Percentiles rank a stretch among this genome's conserved stretches.
phyloP scores from a whole-genome alignment of 1,140 invertebrate genomes.

The Tribolium castaneum region DNA sequence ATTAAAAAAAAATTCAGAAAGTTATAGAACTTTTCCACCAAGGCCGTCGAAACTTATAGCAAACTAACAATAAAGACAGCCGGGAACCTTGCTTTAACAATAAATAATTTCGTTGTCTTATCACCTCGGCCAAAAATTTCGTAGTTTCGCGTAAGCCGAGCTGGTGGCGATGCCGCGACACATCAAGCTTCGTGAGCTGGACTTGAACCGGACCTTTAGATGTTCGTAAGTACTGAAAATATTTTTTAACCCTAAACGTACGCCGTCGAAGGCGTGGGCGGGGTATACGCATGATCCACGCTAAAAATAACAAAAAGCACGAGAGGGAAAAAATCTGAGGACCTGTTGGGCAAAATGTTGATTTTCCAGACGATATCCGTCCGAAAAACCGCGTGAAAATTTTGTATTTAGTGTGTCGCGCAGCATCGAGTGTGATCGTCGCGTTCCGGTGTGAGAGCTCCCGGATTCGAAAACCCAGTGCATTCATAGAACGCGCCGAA shows the following conservation, averaged over 20 bases:
- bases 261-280: not conserved
- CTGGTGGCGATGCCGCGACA: not conserved
- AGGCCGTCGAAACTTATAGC: not conserved
- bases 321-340: too few species aligned
- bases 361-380: not conserved
- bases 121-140: not conserved
- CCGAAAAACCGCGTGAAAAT: not conserved
- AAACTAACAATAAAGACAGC: not conserved
- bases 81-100: not conserved
- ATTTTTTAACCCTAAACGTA: not conserved
- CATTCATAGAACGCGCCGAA: constrained; percentile 47
- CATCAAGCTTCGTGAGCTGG: not conserved
- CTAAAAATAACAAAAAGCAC: constrained; percentile 6
- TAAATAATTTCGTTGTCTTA: constrained; percentile 4
- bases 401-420: constrained; percentile 46
- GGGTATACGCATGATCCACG: not conserved
- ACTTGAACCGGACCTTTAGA: not conserved
- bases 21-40: not conserved
- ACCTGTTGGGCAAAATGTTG: not conserved
- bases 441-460: constrained; percentile 43
- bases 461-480: constrained; percentile 49
- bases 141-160: not conserved
- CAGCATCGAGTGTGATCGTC: constrained; percentile 37
- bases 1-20: too few species aligned
- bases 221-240: not conserved